Conservation (phyloP, 2,113 vertebrate genomes). For the Perognathus longimembris region DNA sequence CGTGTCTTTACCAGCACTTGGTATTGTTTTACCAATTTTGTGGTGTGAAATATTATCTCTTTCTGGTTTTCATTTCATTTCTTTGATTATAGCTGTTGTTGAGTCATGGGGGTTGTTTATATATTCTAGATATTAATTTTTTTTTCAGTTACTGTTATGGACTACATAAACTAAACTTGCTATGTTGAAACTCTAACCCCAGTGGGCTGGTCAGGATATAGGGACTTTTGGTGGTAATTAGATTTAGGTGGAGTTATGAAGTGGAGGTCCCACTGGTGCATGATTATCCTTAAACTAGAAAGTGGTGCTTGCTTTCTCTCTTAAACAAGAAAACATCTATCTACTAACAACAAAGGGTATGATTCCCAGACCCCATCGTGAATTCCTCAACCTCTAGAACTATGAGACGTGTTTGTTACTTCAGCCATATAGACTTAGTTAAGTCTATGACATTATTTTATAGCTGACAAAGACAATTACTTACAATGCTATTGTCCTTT, state of each 20-base stretch:
- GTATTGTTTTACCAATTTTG: not conserved
- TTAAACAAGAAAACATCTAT: not conserved
- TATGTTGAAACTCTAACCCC: constrained; percentile 7
- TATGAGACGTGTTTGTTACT: not conserved
- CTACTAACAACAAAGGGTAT: not conserved
- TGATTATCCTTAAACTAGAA: not conserved
- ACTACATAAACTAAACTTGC: not conserved
- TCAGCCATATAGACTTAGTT: not conserved
- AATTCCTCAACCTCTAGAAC: not conserved
- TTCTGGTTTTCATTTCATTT: constrained; percentile 53
- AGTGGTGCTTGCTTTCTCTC: not conserved
- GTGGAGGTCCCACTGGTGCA: not conserved
- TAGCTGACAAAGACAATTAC: constrained; percentile 11
- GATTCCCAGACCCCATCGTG: not conserved
- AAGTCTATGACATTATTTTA: not conserved
- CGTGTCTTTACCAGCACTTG: not conserved
- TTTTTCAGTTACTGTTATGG: not conserved
- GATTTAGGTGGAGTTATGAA: not conserved
- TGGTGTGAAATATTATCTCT: constrained; percentile 39
- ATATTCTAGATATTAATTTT: constrained; percentile 22
- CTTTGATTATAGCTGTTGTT: constrained; percentile 51
- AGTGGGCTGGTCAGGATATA: not conserved
- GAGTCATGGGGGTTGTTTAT: constrained; percentile 25
- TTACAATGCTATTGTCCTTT: constrained; percentile 5
- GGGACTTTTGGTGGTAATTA: not conserved